Percentiles rank a stretch among this genome's conserved stretches.
Evolutionary conservation across 2,888 invertebrate species (phyloP).

Genomic region (Didymodactylos carnosus): DNA sequence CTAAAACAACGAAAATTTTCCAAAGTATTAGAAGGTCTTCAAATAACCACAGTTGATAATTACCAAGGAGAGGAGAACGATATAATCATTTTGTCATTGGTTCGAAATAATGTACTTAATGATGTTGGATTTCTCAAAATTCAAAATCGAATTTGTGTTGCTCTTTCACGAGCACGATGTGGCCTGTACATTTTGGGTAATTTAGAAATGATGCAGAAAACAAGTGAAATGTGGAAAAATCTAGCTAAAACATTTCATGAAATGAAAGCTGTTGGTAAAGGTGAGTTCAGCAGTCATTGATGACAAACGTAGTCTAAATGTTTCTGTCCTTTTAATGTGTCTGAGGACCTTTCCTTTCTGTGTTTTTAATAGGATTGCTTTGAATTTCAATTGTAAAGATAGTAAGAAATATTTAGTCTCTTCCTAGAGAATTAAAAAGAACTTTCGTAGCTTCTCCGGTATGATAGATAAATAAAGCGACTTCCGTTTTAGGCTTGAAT

Average conservation of each 20-base stretch:
- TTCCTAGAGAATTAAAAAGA: no score
- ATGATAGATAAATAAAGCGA: neutral
- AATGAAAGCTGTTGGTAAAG: constrained; percentile 14
- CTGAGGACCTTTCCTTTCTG: no score
- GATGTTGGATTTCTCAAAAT: constrained; percentile 26
- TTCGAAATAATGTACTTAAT: constrained; percentile 24
- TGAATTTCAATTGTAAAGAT: no score
- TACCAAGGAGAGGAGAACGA: constrained; percentile 33
- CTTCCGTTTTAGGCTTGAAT: neutral
- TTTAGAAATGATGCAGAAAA: constrained; percentile 17
- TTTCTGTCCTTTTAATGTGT: no score
- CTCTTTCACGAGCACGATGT: constrained; percentile 28
- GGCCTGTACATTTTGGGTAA: constrained; percentile 31
- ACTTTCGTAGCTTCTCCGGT: neutral
- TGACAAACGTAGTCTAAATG: no score
- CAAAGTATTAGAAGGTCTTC: neutral
- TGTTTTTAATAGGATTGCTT: no score
- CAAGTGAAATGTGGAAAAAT: constrained; percentile 14
- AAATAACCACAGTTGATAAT: constrained; percentile 21
- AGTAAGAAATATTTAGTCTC: no score
- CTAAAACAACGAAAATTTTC: neutral
- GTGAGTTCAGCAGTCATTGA: no score
- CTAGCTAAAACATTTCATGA: constrained; percentile 16
- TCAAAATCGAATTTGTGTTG: constrained; percentile 29
- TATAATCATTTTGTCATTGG: constrained; percentile 29